Evolutionary conservation across 2,113 vertebrate species (phyloP), one percentile per base, ranked within the genome.

Genomic region (Apeltes quadracus): DNA sequence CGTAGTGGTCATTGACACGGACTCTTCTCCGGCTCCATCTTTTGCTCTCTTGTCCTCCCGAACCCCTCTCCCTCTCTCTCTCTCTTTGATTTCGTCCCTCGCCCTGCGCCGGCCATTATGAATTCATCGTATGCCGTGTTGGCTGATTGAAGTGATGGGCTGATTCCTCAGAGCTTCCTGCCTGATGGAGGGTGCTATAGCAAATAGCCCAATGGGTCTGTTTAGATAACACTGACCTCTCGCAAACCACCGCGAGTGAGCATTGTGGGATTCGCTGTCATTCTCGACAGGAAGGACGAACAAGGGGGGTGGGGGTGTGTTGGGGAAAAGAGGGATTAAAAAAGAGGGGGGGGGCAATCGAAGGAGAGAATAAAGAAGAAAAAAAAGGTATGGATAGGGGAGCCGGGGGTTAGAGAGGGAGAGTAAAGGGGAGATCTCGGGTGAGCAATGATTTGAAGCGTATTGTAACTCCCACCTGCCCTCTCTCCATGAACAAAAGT

Each of bases 211-310:
- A 92, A 94, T 92, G 92, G 93, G 84, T 88, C 84, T 94, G 94
- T 94, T 94, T 94, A 89, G 91, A 94, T 94, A 94, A 94, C 94
- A 94, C 93, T 94, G 93, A 94, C 94, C 94, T 93, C 91, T 92
- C 77, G 72, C 89, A 77, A 89, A 83, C 86, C 85, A 69, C 53
- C 43, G 72, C 85, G 39, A 86, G 82, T 68, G 82, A 89, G 89
- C 76, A 84, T 78, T 83, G 90, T 73, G 86, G 75, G 78, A 81
- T 66, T 73, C 62, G 11, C 78, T 67, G 86, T 76, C 85, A 48
- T 66, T 67, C 18, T 46, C 46, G 79, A 92, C 86, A 80, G 89
- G 79, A 76, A 80, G 74, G 64, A 85, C 10, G 64, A 61, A 36
- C 72, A 55, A 56, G 22, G 48, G 11, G 9, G 46, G 20, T 8